A percentile compares a stretch with the other conserved stretches of the same genome.
Evolutionary conservation across 2,888 invertebrate genomes (phyloP).

Genomic region (Eilema caniola): DNA sequence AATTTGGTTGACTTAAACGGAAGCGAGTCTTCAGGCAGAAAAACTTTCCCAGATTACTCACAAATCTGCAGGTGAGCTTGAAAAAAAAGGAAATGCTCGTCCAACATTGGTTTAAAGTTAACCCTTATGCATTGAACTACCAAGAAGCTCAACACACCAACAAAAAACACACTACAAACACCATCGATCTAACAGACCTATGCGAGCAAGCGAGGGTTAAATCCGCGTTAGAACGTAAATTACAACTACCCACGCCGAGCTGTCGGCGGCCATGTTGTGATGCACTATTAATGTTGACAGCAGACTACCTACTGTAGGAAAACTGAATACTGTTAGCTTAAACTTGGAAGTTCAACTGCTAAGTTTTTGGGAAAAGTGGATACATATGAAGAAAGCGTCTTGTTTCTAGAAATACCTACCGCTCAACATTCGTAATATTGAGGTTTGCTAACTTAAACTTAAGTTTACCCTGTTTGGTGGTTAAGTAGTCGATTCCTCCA

Average conservation of each 20-base stretch:
- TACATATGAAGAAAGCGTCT: too few relatives aligned
- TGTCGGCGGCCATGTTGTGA: conserved; percentile 7
- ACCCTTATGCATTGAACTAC: too few relatives aligned
- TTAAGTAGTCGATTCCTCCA: too few relatives aligned
- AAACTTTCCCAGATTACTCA: too few relatives aligned
- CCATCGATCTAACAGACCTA: background rate
- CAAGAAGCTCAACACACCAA: background rate
- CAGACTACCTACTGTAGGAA: background rate
- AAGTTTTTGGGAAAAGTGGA: too few relatives aligned
- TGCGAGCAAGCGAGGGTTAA: background rate
- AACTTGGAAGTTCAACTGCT: background rate
- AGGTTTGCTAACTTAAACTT: too few relatives aligned
- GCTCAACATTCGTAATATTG: too few relatives aligned
- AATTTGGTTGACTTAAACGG: too few relatives aligned
- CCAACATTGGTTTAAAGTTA: background rate
- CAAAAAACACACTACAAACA: background rate
- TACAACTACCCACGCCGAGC: background rate
- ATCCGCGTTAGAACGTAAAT: conserved; percentile 14
- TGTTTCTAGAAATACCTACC: too few relatives aligned
- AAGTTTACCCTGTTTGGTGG: too few relatives aligned
- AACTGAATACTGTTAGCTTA: background rate
- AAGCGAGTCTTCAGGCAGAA: too few relatives aligned
- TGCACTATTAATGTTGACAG: conserved; percentile 9
- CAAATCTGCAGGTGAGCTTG: too few relatives aligned
- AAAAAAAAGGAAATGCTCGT: background rate